phyloP scores from a whole-genome alignment of 2,888 invertebrate genomes.

The Drosophila neonasuta region DNA sequence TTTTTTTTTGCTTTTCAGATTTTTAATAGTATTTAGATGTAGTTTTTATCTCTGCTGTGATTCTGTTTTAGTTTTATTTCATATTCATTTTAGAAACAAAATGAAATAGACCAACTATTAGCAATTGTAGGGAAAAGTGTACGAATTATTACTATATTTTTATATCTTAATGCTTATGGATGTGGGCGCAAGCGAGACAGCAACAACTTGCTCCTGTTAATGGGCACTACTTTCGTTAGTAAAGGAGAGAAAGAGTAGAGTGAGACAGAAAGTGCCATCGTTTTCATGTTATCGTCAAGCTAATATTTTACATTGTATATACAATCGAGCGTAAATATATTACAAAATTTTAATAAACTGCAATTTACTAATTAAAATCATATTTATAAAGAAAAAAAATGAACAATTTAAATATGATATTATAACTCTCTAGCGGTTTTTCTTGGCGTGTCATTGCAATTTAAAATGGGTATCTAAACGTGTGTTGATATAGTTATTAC shows the following conservation, averaged over 20 bases:
- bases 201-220: constrained; percentile 23
- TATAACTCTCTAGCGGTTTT: not conserved
- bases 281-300: too few relatives aligned
- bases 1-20: constrained; percentile 13
- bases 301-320: too few relatives aligned
- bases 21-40: constrained; percentile 1
- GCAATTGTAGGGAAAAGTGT: constrained; percentile 43
- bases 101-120: constrained; percentile 63
- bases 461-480: not conserved
- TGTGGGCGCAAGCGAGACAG: constrained; percentile 46
- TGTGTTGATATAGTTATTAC: not conserved
- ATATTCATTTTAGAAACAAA: constrained; percentile 69
- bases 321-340: not conserved
- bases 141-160: constrained; percentile 13
- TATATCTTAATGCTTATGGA: constrained; percentile 12
- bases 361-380: constrained; percentile 7
- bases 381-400: not conserved
- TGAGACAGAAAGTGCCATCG: not conserved
- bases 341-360: not conserved
- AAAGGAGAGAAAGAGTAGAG: not conserved
- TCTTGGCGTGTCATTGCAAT: not conserved
- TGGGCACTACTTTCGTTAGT: constrained; percentile 2
- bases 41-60: constrained; percentile 13
- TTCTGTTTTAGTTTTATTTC: constrained; percentile 31
- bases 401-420: not conserved